Base-by-base conservation (phyloP, 2,888 invertebrate species). In the Agrotis clavis region DNA sequence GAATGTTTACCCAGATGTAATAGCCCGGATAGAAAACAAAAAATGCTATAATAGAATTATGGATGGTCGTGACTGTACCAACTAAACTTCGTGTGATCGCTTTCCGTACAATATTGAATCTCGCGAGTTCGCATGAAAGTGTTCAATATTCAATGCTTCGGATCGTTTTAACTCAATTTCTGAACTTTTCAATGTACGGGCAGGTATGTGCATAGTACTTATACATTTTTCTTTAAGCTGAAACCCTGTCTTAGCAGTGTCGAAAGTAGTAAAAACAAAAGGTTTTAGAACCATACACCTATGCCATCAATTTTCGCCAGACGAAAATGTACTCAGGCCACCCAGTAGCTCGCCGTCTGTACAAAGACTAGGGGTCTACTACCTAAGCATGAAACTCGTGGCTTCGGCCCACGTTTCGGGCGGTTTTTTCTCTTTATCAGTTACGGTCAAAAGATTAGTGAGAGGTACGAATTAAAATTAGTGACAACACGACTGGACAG, bases 91-190 rank as follows among this genome's bases (percentile, higher is more conserved):
- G 47, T 74, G 64, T 76, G 77, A 70, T 78, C 70, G 70, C 25
- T 62, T 62, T 65, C 56, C 61, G 45, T 63, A 64, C 60, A 76
- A 81, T 81, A 81, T 78, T 81, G 66, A 70, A 78, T 81, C 70
- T 76, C 19, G n/a, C 54, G 21, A 56, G 66, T 60, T 35, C 57
- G 45, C 54, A 53, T 63, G 67, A 63, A 78, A 82, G 56, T 82
- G 66, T 78, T 72, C 72, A 68, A 72, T 79, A 82, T 82, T 79
- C 82, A 77, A 72, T 82, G 48, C 65, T 63, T 66, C 19, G 54
- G 50, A 60, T 76, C 65, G 65, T 72, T 77, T 77, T 72, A 72
- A 82, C 68, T 72, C 48, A 63, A 82, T 79, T 69, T 72, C 53
- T 21, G 18, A 82, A 82, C 48, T 72, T 67, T 59, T 19, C 53